Conservation (phyloP, 2,888 invertebrate genomes). For the Drosophila nr. fundita region DNA sequence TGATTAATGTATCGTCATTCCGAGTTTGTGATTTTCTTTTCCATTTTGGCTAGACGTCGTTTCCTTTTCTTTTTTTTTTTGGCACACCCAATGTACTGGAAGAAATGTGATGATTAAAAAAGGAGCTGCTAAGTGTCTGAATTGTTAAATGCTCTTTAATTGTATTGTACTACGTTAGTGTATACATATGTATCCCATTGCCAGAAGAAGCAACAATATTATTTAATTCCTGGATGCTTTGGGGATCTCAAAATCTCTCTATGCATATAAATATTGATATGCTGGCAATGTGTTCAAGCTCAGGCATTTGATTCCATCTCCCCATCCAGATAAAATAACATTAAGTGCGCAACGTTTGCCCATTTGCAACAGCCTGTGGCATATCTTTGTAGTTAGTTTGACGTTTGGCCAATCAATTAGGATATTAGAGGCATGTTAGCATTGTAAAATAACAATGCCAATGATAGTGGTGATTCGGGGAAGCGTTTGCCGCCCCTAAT, state of each 20-base stretch:
- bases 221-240: neutral
- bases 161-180: neutral
- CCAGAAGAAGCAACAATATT: neutral
- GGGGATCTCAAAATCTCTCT: conserved; percentile 20
- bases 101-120: conserved; percentile 16
- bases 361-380: conserved; percentile 21
- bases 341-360: conserved; percentile 32
- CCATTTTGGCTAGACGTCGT: conserved; percentile 11
- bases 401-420: conserved; percentile 71
- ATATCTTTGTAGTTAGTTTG: conserved; percentile 27
- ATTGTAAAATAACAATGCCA: conserved; percentile 38
- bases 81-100: conserved; percentile 12
- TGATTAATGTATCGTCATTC: conserved; percentile 49
- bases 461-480: neutral
- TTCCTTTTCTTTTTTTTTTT: conserved; percentile 9
- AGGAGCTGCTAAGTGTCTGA: neutral
- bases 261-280: conserved; percentile 7
- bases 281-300: conserved; percentile 17
- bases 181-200: neutral
- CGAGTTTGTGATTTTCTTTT: conserved; percentile 1
- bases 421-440: conserved; percentile 54
- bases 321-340: conserved; percentile 6
- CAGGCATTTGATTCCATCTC: conserved; percentile 8
- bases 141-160: neutral
- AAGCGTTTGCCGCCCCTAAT: neutral